Evolutionary conservation across 2,113 vertebrate genomes (phyloP).

Genomic region (Hippocampus mohnikei): DNA sequence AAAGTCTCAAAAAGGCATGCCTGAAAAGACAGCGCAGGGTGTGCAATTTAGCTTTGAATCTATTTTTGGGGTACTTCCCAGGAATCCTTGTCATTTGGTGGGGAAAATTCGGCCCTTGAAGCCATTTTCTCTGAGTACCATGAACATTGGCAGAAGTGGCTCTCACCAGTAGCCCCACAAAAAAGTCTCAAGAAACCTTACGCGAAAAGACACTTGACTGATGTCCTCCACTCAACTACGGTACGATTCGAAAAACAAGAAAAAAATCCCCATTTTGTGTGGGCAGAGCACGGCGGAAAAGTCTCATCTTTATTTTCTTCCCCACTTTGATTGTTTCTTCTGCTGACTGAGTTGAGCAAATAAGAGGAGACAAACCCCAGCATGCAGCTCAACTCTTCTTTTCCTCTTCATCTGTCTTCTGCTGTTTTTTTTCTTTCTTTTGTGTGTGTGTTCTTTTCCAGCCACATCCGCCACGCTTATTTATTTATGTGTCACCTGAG

Average conservation of each 20-base stretch:
- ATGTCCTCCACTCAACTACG: not conserved
- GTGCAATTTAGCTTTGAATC: too few relatives aligned
- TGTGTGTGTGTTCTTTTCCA: not conserved
- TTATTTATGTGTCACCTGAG: conserved; percentile 9
- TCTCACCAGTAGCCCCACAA: too few relatives aligned
- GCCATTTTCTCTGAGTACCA: too few relatives aligned
- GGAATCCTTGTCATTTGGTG: too few relatives aligned
- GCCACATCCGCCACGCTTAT: conserved; percentile 5
- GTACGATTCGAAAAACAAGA: too few relatives aligned
- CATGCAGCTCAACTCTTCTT: conserved; percentile 4
- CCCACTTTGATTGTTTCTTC: not conserved
- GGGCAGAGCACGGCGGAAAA: not conserved
- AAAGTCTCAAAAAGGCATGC: too few relatives aligned
- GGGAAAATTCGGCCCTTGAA: too few relatives aligned
- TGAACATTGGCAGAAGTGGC: too few relatives aligned
- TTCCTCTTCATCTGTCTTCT: conserved; percentile 7
- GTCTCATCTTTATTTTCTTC: not conserved
- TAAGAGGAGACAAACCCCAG: conserved; percentile 4
- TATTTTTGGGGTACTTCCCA: too few relatives aligned
- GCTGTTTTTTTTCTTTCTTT: not conserved
- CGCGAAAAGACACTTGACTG: too few relatives aligned
- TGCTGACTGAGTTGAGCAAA: not conserved
- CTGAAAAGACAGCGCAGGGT: too few relatives aligned
- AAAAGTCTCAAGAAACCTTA: too few relatives aligned
- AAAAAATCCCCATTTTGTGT: not conserved